Evolutionary conservation across 2,113 vertebrate genomes (phyloP), one percentile per base, ranked within the genome.

Genomic region (Heterotis niloticus): DNA sequence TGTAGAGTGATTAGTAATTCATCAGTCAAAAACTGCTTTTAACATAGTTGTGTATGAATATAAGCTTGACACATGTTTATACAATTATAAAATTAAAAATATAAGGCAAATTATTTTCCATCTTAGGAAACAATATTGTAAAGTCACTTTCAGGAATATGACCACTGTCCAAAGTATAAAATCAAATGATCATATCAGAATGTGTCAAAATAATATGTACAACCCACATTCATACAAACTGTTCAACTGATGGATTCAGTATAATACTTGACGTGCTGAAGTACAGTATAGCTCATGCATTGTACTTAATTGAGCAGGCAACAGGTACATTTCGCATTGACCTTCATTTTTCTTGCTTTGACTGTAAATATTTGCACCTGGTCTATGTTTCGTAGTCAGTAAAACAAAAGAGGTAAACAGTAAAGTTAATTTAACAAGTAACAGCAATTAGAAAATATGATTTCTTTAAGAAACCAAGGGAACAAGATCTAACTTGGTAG

Each of bases 271-370:
- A 44, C 34, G 7, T 44, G 34, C 7, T 44, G 3, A 44, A 44
- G 3, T 7, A 44, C 34, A 44, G 23, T 34, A 68, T 28, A 68
- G 29, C 28, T 28, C 26, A 28, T 5, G 14, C 68, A 70, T 14
- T 69, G 1, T 70, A 12, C 68, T 70, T 34, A 69, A 69, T 12
- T 44, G 29, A 68, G 66, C 66, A 70, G 66, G 26, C 66, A 68
- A 68, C 24, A 17, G 59, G 29, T 24, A 68, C 5, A 68, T 28
- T 62, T 14, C 11, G 1, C 10, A 62, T 62, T 20, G 59, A 62
- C 20, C 59, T 62, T 62, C 59, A 62, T 11, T 62, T 62, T 62
- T 62, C 59, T 62, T 14, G 59, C 20, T 68, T 5, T 29, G 66
- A 24, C 24, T 4, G 59, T 20, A 62, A 62, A 62, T 20, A 62